Base-by-base conservation (phyloP, 2,113 vertebrate genomes). In the Gadus chalcogrammus region DNA sequence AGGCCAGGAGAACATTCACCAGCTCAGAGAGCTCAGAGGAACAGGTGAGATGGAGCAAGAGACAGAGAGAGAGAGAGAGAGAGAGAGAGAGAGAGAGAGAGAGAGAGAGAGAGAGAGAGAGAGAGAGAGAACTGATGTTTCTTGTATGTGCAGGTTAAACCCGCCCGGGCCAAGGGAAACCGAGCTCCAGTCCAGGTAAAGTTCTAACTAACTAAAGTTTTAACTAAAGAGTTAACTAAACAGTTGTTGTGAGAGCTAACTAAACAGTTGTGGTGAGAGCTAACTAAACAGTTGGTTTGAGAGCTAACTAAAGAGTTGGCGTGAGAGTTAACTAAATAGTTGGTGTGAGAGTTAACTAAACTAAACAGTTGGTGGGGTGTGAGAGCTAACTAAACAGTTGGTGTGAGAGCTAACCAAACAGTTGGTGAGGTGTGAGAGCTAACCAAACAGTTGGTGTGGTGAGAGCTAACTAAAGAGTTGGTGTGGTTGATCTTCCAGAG, bases 11-110 rank as follows among this genome's bases (percentile, higher is more conserved):
- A 66, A 66, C 64, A 20, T 71, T 53, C n/a, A 90, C 85, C 81
- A 91, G 87, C 69, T 91, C 92, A 35, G 92, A 91, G 79, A 93
- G 91, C 71, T 90, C 91, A 15, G 92, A 92, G 20, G 89, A 92
- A 79, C 65, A 82, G 84, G 85, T 90, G 63, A 85, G 86, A 83
- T 62, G 61, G 35, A 52, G 6, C 35, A 1, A 8, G 59, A 59
- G 5, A 38, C 18, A 18, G 28, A 13, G 9, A 15, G 31, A 6
- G 56, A 38, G 17, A 68, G 58, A 58, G 5, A 38, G 24, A 13
- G 55, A 16, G 16, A 13, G 28, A 2, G 56, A 38, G 16, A 68
- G 63, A 84, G 85, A 83, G 63, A 62, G 35, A 52, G 6, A 42
- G 1, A 8, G 59, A 58, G 5, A 38, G 24, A 18, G 55, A 16